A percentile compares a stretch with the other conserved stretches of the same genome.
Conservation (phyloP, 2,113 vertebrate genomes). For the Catharus bicknelli region DNA sequence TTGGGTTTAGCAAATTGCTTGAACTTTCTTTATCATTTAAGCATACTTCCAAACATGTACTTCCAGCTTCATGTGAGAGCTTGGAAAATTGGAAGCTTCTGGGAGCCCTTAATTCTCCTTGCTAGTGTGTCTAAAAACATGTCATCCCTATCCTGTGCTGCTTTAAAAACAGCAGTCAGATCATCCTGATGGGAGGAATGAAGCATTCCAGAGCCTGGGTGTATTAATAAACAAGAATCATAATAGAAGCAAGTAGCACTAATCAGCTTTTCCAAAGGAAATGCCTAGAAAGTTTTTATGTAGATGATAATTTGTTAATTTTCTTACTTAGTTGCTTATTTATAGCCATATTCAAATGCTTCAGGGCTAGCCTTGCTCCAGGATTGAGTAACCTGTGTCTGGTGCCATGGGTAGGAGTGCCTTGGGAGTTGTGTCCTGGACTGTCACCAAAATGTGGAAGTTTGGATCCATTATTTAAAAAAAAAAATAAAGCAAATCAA, state of each 20-base stretch:
- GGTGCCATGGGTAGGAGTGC: background rate
- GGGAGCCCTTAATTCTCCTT: background rate
- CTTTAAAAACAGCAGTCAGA: background rate
- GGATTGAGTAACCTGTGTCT: constrained; percentile 13
- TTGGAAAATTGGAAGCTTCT: background rate
- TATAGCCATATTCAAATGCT: constrained; percentile 29
- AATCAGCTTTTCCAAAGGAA: constrained; percentile 60
- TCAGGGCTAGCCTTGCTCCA: background rate
- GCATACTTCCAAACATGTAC: background rate
- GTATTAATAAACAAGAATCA: background rate
- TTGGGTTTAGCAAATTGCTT: background rate
- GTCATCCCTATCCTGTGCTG: background rate
- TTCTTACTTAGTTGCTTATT: constrained; percentile 45
- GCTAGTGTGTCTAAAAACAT: background rate
- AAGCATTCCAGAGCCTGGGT: background rate
- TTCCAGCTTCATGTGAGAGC: background rate
- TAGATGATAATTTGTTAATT: constrained; percentile 32
- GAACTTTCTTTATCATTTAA: background rate
- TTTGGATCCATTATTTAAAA: background rate
- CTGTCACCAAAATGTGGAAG: background rate
- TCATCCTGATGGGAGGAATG: background rate
- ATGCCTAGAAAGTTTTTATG: constrained; percentile 53
- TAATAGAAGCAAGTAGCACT: constrained; percentile 47
- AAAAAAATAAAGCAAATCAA: background rate
- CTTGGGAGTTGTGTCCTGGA: background rate